A percentile compares a stretch with the other conserved stretches of the same genome.
Conservation (phyloP, 2,797 vertebrate species). For the Podarcis siculus region DNA sequence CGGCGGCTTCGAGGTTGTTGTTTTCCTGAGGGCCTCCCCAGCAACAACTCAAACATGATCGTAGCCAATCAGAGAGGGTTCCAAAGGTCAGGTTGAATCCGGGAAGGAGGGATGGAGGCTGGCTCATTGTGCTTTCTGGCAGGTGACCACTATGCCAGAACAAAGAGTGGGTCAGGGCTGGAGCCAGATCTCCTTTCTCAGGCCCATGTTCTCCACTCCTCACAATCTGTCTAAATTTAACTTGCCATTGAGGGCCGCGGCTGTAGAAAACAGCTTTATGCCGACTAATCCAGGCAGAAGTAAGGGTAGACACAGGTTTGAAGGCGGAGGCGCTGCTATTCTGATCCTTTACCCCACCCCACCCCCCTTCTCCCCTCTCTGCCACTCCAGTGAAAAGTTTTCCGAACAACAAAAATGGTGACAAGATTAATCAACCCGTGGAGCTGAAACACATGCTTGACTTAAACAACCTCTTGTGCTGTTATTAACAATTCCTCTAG, state of each 20-base stretch:
- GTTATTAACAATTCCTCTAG: conserved; percentile 77
- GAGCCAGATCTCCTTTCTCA: conserved; percentile 80
- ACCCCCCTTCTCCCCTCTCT: conserved; percentile 25
- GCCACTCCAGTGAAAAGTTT: conserved; percentile 65
- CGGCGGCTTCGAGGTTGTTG: conserved; percentile 29
- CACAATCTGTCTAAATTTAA: conserved; percentile 86
- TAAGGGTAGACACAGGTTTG: conserved; percentile 76
- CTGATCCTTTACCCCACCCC: conserved; percentile 40
- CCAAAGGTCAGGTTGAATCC: conserved; percentile 65
- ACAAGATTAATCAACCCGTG: conserved; percentile 79
- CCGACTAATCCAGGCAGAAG: conserved; percentile 83
- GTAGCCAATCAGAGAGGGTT: conserved; percentile 70
- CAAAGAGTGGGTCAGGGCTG: conserved; percentile 81
- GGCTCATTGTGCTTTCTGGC: conserved; percentile 74
- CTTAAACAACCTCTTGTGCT: conserved; percentile 80
- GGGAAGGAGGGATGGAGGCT: conserved; percentile 58
- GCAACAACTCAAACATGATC: conserved; percentile 68
- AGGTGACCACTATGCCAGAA: conserved; percentile 82
- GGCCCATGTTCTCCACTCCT: conserved; percentile 81
- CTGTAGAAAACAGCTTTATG: conserved; percentile 84
- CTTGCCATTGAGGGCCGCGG: conserved; percentile 77
- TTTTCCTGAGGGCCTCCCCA: conserved; percentile 70
- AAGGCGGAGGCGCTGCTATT: conserved; percentile 68
- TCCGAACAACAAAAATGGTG: conserved; percentile 57
- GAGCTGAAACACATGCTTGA: conserved; percentile 79